Evolutionary conservation across 35 echinoderm and acorn worm genomes (phyloP).

Genomic region (Holothuria glaberrima): DNA sequence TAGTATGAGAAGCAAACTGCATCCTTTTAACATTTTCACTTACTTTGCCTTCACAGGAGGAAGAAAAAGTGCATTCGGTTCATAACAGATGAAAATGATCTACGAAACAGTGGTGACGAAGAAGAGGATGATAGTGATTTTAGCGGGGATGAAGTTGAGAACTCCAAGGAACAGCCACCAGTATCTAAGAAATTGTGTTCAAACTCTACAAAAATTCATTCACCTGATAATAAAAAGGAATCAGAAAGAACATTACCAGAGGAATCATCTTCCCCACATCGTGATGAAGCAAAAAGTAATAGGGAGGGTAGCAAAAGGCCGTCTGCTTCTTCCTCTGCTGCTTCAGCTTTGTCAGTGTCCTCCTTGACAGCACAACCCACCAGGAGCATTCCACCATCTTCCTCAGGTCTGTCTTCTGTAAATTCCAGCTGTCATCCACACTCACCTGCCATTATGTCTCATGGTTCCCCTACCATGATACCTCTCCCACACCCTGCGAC

Average conservation of each 20-base stretch:
- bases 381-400: constrained; percentile 49
- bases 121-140: constrained; percentile 77
- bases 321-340: constrained; percentile 56
- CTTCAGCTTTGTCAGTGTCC: background rate
- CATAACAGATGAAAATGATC: constrained; percentile 87
- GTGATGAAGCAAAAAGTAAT: constrained; percentile 39
- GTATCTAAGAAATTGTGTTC: constrained; percentile 11
- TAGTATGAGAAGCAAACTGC: too few species aligned
- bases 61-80: constrained; percentile 99
- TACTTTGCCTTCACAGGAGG: constrained; percentile 66
- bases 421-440: constrained; percentile 35
- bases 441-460: constrained; percentile 55
- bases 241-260: constrained; percentile 39
- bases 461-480: constrained; percentile 72
- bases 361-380: constrained; percentile 60
- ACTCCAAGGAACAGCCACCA: constrained; percentile 25
- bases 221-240: constrained; percentile 1
- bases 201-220: constrained; percentile 15
- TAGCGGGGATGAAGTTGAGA: constrained; percentile 62
- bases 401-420: constrained; percentile 52
- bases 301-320: background rate
- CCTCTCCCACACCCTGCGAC: constrained; percentile 79
- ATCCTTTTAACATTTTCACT: background rate
- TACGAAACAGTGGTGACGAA: constrained; percentile 54
- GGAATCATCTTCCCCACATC: background rate